Evolutionary conservation across 2,113 vertebrate species (phyloP).

Genomic region (Prunella himalayana): DNA sequence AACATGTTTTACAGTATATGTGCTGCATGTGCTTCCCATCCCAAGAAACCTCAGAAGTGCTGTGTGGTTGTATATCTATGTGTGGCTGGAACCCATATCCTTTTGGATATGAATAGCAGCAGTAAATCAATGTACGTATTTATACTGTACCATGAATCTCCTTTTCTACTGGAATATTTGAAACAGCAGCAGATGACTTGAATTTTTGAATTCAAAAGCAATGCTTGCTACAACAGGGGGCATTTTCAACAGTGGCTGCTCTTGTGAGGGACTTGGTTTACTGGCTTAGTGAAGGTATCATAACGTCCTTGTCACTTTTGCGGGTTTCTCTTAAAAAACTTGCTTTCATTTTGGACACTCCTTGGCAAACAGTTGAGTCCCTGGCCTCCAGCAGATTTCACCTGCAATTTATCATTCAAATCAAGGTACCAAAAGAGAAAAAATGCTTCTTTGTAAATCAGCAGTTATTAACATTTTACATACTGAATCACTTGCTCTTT

Average conservation of each 20-base stretch:
- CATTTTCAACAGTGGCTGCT: neutral
- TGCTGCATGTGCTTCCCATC: neutral
- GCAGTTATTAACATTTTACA: slow-evolving; percentile 45
- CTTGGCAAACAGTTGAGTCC: neutral
- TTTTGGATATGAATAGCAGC: neutral
- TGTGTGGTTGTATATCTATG: neutral
- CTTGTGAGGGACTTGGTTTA: neutral
- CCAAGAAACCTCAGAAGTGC: neutral
- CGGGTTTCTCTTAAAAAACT: neutral
- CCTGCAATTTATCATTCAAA: neutral
- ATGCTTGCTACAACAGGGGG: neutral
- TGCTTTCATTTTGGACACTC: neutral
- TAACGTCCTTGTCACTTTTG: neutral
- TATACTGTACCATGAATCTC: neutral
- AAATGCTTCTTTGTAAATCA: slow-evolving; percentile 13
- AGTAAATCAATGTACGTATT: neutral
- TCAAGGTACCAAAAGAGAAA: neutral
- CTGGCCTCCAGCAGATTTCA: neutral
- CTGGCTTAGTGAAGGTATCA: neutral
- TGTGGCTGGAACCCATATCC: neutral
- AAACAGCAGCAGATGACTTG: neutral
- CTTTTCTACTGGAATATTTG: slow-evolving; percentile 10
- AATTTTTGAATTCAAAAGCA: slow-evolving; percentile 11
- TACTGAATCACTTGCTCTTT: slow-evolving; percentile 55
- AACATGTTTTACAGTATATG: neutral